Evolutionary conservation across 1,140 invertebrate genomes (phyloP).

Genomic region (Meteorus sp.): DNA sequence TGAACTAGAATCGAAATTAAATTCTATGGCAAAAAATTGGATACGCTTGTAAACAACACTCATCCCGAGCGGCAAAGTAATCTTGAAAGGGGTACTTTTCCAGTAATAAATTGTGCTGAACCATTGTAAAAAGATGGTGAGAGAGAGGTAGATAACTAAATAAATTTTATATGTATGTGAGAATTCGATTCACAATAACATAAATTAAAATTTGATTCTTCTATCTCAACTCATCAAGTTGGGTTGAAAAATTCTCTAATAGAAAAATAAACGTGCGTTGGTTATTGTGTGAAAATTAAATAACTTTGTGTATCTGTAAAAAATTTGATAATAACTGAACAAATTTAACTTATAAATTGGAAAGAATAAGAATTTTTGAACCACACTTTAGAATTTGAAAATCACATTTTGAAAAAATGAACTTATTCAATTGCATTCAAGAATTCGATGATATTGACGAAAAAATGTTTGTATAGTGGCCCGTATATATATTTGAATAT

Average conservation of each 20-base stretch:
- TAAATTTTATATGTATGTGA: background rate
- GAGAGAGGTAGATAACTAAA: background rate
- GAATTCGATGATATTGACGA: background rate
- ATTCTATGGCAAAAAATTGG: background rate
- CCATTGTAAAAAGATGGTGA: background rate
- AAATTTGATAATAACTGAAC: too few relatives aligned
- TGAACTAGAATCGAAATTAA: background rate
- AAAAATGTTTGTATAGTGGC: background rate
- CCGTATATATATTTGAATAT: constrained; percentile 1
- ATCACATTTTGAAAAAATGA: background rate
- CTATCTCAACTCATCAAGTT: too few relatives aligned
- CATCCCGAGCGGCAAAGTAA: background rate
- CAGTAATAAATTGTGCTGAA: background rate
- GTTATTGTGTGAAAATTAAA: too few relatives aligned
- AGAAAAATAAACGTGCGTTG: too few relatives aligned
- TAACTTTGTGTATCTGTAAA: too few relatives aligned
- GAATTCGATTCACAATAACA: background rate
- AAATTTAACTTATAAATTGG: too few relatives aligned
- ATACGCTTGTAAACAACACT: background rate
- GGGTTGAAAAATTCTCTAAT: too few relatives aligned
- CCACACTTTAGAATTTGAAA: too few relatives aligned
- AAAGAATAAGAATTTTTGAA: too few relatives aligned
- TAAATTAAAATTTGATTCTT: background rate
- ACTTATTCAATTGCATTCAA: too few relatives aligned
- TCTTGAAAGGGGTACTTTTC: background rate